Evolutionary conservation across 2,113 vertebrate species (phyloP).

Genomic region (Benthochromis sp.): DNA sequence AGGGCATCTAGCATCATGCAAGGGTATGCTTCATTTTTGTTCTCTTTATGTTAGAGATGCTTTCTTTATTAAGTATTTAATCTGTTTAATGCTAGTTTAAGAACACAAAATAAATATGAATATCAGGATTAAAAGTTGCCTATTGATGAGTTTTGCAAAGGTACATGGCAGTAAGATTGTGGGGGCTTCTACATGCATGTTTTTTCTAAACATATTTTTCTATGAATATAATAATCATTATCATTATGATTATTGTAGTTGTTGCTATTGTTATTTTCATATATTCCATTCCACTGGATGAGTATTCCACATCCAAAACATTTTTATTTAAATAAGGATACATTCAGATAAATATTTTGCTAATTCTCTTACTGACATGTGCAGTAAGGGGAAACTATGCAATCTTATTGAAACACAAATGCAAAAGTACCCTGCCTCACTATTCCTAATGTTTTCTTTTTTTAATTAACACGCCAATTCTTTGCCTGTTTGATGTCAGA

Average conservation of each 20-base stretch:
- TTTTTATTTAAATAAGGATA: background rate
- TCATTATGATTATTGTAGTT: background rate
- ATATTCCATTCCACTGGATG: background rate
- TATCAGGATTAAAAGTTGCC: background rate
- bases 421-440: background rate
- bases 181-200: background rate
- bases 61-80: background rate
- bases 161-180: background rate
- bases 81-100: background rate
- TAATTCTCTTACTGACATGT: background rate
- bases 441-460: background rate
- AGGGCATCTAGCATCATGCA: background rate
- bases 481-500: background rate
- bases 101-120: background rate
- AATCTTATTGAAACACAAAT: background rate
- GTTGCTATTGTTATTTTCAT: background rate
- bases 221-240: background rate
- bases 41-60: background rate
- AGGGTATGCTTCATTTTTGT: background rate
- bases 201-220: background rate
- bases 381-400: background rate
- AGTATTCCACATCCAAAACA: background rate
- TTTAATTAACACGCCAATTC: fast-evolving
- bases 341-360: background rate
- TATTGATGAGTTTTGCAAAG: fast-evolving